Conservation (phyloP, 2,888 invertebrate genomes). For the Chrysina gloriosa region DNA sequence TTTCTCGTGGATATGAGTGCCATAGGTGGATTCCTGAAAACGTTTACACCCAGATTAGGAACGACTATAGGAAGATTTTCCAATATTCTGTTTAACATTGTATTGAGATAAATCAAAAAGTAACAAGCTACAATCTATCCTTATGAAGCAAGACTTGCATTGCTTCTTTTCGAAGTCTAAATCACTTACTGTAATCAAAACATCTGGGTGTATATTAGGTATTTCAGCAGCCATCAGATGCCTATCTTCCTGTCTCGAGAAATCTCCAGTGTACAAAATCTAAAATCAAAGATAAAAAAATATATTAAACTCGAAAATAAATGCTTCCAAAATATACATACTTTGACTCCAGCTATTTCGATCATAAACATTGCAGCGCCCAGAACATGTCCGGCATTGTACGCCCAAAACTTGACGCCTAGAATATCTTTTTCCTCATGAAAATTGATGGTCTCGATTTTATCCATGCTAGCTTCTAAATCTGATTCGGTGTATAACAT, state of each 20-base stretch:
- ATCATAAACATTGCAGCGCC: conserved; percentile 99
- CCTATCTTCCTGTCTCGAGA: conserved; percentile 97
- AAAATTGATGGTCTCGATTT: conserved; percentile 98
- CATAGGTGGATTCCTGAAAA: conserved; percentile 94
- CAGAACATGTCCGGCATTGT: conserved; percentile 98
- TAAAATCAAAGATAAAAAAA: conserved; percentile 55
- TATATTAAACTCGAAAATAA: neutral
- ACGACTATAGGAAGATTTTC: too few species aligned
- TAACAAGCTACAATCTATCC: too few species aligned
- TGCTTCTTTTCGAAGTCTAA: too few species aligned
- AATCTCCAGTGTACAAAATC: conserved; percentile 97
- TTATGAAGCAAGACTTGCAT: too few species aligned
- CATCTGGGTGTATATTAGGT: conserved; percentile 95
- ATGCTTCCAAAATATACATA: conserved; percentile 52
- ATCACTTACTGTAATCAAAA: conserved; percentile 85
- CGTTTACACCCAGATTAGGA: too few species aligned
- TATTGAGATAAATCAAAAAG: too few species aligned
- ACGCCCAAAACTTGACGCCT: conserved; percentile 98
- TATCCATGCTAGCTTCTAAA: conserved; percentile 97
- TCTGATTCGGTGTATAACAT: conserved; percentile 98
- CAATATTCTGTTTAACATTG: too few species aligned
- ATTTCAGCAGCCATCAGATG: conserved; percentile 99
- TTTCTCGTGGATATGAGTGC: conserved; percentile 98
- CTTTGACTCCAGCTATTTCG: conserved; percentile 98
- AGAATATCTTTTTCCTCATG: conserved; percentile 98